Conservation (phyloP, 2,888 invertebrate genomes). For the Agrotis segetum region DNA sequence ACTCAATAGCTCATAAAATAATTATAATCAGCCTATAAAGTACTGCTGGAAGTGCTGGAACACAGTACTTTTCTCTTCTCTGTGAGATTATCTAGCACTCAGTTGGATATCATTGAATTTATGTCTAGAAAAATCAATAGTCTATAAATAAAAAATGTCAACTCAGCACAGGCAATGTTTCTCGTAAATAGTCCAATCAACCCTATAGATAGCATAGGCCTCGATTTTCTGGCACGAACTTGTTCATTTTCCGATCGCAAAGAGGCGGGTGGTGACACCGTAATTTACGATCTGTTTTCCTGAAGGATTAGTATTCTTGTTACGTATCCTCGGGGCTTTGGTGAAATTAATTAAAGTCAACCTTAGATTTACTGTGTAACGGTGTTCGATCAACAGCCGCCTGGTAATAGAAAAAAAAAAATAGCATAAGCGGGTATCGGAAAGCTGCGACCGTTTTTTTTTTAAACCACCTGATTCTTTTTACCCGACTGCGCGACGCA, state of each 20-base stretch:
- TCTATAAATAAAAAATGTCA: slow-evolving; percentile 9
- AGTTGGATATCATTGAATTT: not conserved
- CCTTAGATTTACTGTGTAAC: slow-evolving; percentile 16
- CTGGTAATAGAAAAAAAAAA: too few relatives aligned
- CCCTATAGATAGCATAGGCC: not conserved
- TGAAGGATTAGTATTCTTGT: slow-evolving; percentile 59
- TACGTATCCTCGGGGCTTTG: slow-evolving; percentile 31
- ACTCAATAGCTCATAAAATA: too few relatives aligned
- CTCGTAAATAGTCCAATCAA: slow-evolving; percentile 17
- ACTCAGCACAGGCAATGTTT: slow-evolving; percentile 2
- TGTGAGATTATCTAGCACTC: too few relatives aligned
- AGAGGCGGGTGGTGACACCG: slow-evolving; percentile 24
- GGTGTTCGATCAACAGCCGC: slow-evolving; percentile 4
- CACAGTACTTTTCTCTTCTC: too few relatives aligned
- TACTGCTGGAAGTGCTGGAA: too few relatives aligned
- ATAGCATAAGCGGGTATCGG: too few relatives aligned
- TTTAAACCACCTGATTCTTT: not conserved
- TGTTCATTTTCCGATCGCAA: slow-evolving; percentile 26
- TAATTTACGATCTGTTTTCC: slow-evolving; percentile 57
- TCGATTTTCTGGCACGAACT: not conserved
- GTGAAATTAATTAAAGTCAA: slow-evolving; percentile 41
- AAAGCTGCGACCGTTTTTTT: too few relatives aligned
- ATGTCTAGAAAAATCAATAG: not conserved
- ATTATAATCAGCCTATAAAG: too few relatives aligned
- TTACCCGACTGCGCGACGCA: too few relatives aligned